Evolutionary conservation across 2,797 vertebrate species (phyloP), one percentile per base, ranked within the genome.

Genomic region (Chelonia mydas): DNA sequence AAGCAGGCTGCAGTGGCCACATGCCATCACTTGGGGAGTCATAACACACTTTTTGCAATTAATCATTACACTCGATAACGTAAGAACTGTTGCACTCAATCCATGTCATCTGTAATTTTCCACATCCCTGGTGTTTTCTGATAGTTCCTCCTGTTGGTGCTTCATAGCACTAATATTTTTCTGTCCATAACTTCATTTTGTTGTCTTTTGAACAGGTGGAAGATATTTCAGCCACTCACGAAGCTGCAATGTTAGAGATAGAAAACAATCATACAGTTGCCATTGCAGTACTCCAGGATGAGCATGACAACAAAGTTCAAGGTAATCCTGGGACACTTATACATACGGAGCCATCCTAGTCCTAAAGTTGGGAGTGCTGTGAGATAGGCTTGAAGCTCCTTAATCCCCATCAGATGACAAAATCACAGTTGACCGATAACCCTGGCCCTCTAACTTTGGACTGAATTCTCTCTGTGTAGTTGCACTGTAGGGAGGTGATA

Each of bases 231-330:
- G 97, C 98, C 87, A 98, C 94, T 88, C 99, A 99, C 2, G 98
- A 99, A 95, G 95, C 97, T 4, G 97, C 98, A 3, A 90, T 99
- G 95, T 97, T 98, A 72, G 99, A 99, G 95, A 87, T 99, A 98
- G 99, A 99, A 97, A 98, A 98, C 1, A 97, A 96, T 92, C 99
- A 99, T 95, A 96, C 97, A 1, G 97, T 98, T 19, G 98, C 99
- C 11, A 94, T 99, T 78, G 97, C 98, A 2, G 98, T 98, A 37
- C 98, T 99, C 94, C 98, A 99, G 96, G 99, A 99, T 86, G 99
- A 99, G 93, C 99, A 99, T 0, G 98, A 98, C 88, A 98, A 98
- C 97, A 99, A 98, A 86, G 98, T 99, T 92, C 99, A 98, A 98
- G 99, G 99, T 99, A 98, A 94, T 89, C 51, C 41, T 45, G 33